Percentiles rank a stretch among this genome's conserved stretches.
Conservation (phyloP, 2,888 invertebrate species). For the Drosophila basisetae region DNA sequence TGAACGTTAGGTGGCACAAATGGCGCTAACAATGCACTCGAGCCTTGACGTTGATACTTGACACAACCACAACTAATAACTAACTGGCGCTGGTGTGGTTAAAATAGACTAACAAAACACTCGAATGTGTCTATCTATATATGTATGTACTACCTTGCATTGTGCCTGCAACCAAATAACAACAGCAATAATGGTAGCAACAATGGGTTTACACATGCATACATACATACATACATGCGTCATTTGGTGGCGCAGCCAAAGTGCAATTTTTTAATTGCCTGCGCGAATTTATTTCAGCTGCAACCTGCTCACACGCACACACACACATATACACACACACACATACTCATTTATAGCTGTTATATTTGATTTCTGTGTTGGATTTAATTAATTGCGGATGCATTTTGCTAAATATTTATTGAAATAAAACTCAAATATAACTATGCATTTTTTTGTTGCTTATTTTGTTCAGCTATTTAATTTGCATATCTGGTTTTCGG, state of each 20-base stretch:
- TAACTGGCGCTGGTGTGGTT: constrained; percentile 46
- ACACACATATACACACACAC: constrained; percentile 16
- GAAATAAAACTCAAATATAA: constrained; percentile 57
- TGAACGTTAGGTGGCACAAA: constrained; percentile 64
- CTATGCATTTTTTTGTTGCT: background rate
- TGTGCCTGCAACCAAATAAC: constrained; percentile 1
- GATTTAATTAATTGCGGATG: constrained; percentile 72
- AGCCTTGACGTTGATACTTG: constrained; percentile 70
- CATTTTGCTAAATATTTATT: constrained; percentile 53
- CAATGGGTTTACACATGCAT: constrained; percentile 51
- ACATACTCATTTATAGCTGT: background rate
- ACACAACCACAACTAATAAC: constrained; percentile 77
- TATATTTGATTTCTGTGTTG: constrained; percentile 44
- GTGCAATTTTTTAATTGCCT: constrained; percentile 60
- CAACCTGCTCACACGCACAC: constrained; percentile 35
- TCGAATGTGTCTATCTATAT: constrained; percentile 31
- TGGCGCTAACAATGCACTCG: constrained; percentile 75
- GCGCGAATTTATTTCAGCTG: constrained; percentile 69
- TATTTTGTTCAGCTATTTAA: constrained; percentile 14
- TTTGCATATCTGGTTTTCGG: constrained; percentile 23
- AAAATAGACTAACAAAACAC: constrained; percentile 55
- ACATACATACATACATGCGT: constrained; percentile 54
- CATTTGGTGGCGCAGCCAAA: constrained; percentile 59
- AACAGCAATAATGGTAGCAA: constrained; percentile 64
- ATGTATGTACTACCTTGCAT: constrained; percentile 11